Percentiles rank a stretch among this genome's conserved stretches.
phyloP scores from a whole-genome alignment of 2,797 vertebrate genomes.

The Petrocephalus schoutedeni region DNA sequence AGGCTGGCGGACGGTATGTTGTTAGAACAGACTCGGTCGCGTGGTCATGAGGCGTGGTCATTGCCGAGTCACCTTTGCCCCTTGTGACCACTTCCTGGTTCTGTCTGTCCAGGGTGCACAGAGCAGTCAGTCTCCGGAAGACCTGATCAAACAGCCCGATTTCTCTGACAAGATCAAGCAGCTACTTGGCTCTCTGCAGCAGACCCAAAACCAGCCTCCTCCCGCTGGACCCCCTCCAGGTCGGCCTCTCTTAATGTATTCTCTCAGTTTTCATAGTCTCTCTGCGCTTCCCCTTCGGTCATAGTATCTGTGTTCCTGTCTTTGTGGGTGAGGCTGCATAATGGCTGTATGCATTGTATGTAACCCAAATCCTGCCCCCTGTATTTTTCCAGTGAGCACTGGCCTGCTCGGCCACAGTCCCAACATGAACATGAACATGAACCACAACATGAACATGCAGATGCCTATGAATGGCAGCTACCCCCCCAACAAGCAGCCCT shows the following conservation, averaged over 20 bases:
- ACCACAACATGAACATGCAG: slow-evolving; percentile 60
- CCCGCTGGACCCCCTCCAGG: slow-evolving; percentile 53
- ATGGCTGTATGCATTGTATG: background rate
- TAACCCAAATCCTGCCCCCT: background rate
- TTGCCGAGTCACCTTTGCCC: background rate
- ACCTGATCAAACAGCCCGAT: slow-evolving; percentile 85
- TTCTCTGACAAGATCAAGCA: slow-evolving; percentile 90
- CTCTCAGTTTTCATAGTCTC: background rate
- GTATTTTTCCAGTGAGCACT: slow-evolving; percentile 52
- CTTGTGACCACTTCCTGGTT: background rate
- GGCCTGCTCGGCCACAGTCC: slow-evolving; percentile 76
- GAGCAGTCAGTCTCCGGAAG: slow-evolving; percentile 79
- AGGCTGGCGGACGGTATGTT: background rate
- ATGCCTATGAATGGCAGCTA: slow-evolving; percentile 78
- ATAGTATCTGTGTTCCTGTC: background rate
- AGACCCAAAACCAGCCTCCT: slow-evolving; percentile 61
- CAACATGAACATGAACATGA: slow-evolving; percentile 59
- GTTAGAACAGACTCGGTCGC: background rate
- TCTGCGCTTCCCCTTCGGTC: background rate
- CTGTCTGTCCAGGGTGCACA: slow-evolving; percentile 62
- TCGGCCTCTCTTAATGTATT: slow-evolving; percentile 29
- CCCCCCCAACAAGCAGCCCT: slow-evolving; percentile 70
- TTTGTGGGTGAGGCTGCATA: background rate
- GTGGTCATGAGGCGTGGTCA: background rate
- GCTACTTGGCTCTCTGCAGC: slow-evolving; percentile 77